phyloP scores from a whole-genome alignment of 2,797 vertebrate species.

The Sciaenops ocellatus region DNA sequence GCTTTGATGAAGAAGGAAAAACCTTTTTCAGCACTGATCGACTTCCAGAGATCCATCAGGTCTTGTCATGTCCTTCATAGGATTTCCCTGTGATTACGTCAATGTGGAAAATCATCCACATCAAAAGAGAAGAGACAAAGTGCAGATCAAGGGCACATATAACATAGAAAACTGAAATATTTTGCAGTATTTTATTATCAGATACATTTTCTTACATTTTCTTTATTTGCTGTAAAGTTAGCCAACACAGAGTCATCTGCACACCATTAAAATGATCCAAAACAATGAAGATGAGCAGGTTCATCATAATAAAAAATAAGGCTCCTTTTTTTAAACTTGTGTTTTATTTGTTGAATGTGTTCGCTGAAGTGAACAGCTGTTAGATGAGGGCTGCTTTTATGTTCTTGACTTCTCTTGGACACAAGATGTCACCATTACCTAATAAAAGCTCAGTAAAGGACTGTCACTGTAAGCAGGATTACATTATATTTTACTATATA shows the following conservation, averaged over 20 bases:
- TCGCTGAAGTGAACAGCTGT: neutral
- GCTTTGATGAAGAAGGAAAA: too few relatives aligned
- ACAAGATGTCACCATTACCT: conserved; percentile 9
- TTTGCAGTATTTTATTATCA: neutral
- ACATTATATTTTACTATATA: neutral
- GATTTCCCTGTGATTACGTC: neutral
- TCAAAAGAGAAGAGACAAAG: neutral
- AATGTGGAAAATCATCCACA: neutral
- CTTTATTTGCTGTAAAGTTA: neutral
- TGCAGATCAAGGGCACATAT: neutral
- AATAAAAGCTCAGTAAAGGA: neutral
- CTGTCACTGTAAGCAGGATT: neutral
- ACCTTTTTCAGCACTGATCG: too few relatives aligned
- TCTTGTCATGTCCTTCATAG: neutral
- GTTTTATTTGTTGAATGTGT: neutral
- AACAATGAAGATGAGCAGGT: neutral
- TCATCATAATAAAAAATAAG: neutral
- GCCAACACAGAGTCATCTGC: neutral
- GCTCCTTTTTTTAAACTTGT: neutral
- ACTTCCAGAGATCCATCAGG: neutral
- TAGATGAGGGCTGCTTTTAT: neutral
- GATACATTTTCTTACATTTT: neutral
- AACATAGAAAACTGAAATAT: neutral
- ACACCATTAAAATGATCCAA: neutral
- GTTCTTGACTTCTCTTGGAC: neutral